These are phyloP conservation scores for Drosophila orosa DNA, from an alignment of 1,140 invertebrate species.

Conservation along the genomic window DNA sequence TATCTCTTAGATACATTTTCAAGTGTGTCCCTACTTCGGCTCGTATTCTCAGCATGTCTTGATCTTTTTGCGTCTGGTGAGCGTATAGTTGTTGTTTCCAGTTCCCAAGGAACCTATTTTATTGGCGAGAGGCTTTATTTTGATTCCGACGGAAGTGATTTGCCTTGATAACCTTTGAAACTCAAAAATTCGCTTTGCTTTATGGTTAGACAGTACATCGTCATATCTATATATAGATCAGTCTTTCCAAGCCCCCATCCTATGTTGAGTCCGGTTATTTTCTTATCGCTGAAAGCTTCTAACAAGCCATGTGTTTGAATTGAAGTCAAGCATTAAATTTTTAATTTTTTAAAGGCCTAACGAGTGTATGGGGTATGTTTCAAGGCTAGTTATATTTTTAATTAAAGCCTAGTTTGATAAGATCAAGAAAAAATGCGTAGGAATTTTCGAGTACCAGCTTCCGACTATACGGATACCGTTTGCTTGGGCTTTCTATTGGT, in stretches of 20 bases:
- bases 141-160: conserved; percentile 66
- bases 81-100: neutral
- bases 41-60: conserved; percentile 34
- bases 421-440: conserved; percentile 50
- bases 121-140: conserved; percentile 33
- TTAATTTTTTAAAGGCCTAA: conserved; percentile 29
- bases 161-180: conserved; percentile 63
- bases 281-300: conserved; percentile 55
- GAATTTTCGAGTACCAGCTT: neutral
- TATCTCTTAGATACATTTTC: conserved; percentile 58
- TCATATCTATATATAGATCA: conserved; percentile 72
- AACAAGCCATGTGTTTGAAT: conserved; percentile 42
- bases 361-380: conserved; percentile 54
- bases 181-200: conserved; percentile 12
- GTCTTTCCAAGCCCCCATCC: conserved; percentile 18
- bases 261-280: conserved; percentile 40
- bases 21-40: conserved; percentile 62
- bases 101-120: conserved; percentile 10
- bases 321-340: conserved; percentile 52
- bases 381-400: conserved; percentile 75
- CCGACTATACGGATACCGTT: conserved; percentile 6
- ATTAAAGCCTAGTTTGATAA: conserved; percentile 77
- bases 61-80: conserved; percentile 15
- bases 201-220: conserved; percentile 48
- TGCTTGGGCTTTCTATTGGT: neutral